Conservation (phyloP, 2,888 invertebrate genomes). For the Diogma glabrata region DNA sequence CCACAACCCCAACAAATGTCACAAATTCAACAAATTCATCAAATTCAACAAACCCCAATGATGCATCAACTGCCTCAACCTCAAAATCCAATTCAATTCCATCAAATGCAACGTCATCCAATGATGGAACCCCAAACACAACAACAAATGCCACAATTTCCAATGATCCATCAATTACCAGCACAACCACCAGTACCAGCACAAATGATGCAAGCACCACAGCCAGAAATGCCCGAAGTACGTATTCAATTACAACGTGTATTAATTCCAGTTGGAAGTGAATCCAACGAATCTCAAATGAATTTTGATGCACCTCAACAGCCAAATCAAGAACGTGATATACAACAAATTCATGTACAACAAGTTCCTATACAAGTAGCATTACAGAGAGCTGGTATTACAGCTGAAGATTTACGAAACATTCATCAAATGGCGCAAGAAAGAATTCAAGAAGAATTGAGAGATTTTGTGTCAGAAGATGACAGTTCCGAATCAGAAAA, state of each 20-base stretch:
- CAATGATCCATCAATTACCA: constrained; percentile 15
- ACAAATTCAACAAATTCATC: constrained; percentile 7
- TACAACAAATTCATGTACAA: constrained; percentile 27
- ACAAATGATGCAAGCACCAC: constrained; percentile 38
- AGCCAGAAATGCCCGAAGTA: constrained; percentile 33
- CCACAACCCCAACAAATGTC: constrained; percentile 27
- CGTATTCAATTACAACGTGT: constrained; percentile 38
- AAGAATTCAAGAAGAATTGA: constrained; percentile 33
- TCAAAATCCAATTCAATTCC: constrained; percentile 22
- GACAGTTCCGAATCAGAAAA: constrained; percentile 22
- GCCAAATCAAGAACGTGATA: constrained; percentile 8
- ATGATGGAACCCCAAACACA: constrained; percentile 13
- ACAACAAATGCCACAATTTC: constrained; percentile 24
- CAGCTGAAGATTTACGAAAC: constrained; percentile 35
- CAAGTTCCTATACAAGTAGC: constrained; percentile 34
- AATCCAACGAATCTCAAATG: constrained; percentile 33
- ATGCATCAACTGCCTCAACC: constrained; percentile 21
- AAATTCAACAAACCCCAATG: neutral
- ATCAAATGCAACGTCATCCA: constrained; percentile 13
- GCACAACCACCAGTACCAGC: constrained; percentile 33
- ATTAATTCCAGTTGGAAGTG: constrained; percentile 37
- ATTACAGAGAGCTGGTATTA: constrained; percentile 35
- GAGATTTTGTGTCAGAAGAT: constrained; percentile 31
- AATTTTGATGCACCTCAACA: constrained; percentile 27
- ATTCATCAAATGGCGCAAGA: constrained; percentile 37